Conservation (phyloP, 2,888 invertebrate genomes). For the Blastobasis adustella region DNA sequence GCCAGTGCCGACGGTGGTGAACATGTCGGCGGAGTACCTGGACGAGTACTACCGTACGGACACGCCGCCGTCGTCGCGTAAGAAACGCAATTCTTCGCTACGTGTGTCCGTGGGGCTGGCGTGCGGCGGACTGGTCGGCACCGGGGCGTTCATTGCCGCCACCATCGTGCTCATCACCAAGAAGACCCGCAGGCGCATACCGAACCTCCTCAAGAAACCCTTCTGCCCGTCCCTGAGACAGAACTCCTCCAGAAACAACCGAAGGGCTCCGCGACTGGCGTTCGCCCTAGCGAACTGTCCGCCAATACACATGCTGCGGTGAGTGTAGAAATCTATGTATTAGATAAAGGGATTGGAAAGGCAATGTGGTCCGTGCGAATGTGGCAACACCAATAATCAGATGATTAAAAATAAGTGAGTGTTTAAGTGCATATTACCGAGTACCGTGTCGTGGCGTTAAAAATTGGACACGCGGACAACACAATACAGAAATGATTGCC, state of each 20-base stretch:
- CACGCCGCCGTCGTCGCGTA: constrained; percentile 50
- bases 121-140: constrained; percentile 61
- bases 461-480: no score
- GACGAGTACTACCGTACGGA: constrained; percentile 77
- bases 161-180: constrained; percentile 79
- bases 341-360: not conserved
- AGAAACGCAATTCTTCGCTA: constrained; percentile 67
- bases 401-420: no score
- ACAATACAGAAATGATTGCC: no score
- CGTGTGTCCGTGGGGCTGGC: constrained; percentile 60
- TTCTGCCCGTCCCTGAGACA: constrained; percentile 58
- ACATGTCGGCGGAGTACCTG: constrained; percentile 75
- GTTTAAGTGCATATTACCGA: no score
- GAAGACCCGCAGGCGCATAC: constrained; percentile 50
- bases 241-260: constrained; percentile 55
- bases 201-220: constrained; percentile 62
- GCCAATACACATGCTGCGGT: constrained; percentile 65
- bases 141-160: constrained; percentile 75
- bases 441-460: no score
- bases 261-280: constrained; percentile 58
- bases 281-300: constrained; percentile 62
- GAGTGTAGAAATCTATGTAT: constrained; percentile 9
- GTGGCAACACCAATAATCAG: not conserved
- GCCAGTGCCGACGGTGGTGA: constrained; percentile 71
- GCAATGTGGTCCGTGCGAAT: not conserved